Conservation (phyloP, 1,140 invertebrate genomes). For the Goniozus legneri region DNA sequence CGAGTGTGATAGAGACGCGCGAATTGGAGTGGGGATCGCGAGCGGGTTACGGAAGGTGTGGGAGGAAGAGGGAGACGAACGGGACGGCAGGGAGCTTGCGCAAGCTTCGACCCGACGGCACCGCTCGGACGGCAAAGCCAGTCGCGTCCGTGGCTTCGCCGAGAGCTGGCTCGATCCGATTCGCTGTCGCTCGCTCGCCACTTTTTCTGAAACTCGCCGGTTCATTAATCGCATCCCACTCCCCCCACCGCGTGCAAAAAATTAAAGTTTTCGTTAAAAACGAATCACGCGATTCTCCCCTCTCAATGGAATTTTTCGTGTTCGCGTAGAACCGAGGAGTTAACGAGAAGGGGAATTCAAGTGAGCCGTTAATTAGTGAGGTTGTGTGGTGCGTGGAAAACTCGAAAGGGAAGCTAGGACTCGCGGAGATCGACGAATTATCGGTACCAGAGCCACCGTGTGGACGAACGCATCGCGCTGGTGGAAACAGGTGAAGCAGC, state of each 20-base stretch:
- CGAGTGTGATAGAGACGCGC: constrained; percentile 25
- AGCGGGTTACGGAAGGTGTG: constrained; percentile 11
- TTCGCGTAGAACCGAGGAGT: no score
- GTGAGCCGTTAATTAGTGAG: no score
- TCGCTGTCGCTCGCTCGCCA: neutral
- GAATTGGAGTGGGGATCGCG: constrained; percentile 4
- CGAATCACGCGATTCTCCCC: neutral
- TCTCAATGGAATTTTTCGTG: no score
- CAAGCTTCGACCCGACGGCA: constrained; percentile 45
- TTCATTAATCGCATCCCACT: neutral
- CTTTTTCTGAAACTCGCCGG: neutral
- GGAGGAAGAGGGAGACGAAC: constrained; percentile 13
- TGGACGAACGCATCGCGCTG: no score
- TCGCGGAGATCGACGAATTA: no score
- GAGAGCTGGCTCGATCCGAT: constrained; percentile 20
- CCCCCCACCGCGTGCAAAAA: no score
- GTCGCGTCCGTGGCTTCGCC: constrained; percentile 14
- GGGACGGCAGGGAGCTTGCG: constrained; percentile 41
- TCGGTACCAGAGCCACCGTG: no score
- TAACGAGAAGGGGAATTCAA: no score
- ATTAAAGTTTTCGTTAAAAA: no score
- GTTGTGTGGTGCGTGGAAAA: constrained; percentile 6
- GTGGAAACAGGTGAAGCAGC: no score
- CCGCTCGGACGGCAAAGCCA: constrained; percentile 27
- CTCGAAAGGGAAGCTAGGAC: constrained; percentile 12